Evolutionary conservation across 2,888 invertebrate species (phyloP), one percentile per base, ranked within the genome.

Genomic region (Erynnis tages): DNA sequence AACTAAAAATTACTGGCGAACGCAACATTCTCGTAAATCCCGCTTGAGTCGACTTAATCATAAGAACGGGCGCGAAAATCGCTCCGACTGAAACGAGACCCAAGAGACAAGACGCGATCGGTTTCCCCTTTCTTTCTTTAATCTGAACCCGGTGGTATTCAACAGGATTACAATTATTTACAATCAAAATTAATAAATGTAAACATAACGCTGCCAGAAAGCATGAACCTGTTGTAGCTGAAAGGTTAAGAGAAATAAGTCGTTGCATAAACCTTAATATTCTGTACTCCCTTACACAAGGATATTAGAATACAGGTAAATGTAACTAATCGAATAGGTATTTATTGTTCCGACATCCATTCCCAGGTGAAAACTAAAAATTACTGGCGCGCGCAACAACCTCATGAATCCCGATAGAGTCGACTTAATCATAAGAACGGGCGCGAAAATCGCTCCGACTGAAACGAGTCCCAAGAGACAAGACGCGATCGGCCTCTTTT

Each of bases 371-470:
- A 58, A 54, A 63, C 69, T 70, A 65, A 70, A 49, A 74, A 71
- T 72, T 44, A 37, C 52, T 67, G 65, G 62, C 65, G 66, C 62
- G 63, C 63, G 61, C 61, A 54, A 54, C 54, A 56, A 69, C 60
- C 69, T 74, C 73, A 69, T 61, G 63, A 80, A 67, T 85, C 88
- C 86, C 87, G 65, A 69, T 59, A 80, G 88, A 79, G 69, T 78
- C 74, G 82, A 79, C 82, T 88, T 86, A 88, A 89, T 88, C 85
- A 88, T 87, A 87, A 85, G 82, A 86, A 79, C 79, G 84, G 71
- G 76, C 78, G 78, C 82, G 81, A 82, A 82, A 21, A 21, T 21
- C 21, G 21, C 21, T 21, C 21, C 21, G 69, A 71, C 70, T 73
- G 67, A 79, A 87, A 88, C 85, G 84, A 86, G 85, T 55, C 86